phyloP scores from a whole-genome alignment of 2,113 vertebrate genomes.

The Chauna torquata region DNA sequence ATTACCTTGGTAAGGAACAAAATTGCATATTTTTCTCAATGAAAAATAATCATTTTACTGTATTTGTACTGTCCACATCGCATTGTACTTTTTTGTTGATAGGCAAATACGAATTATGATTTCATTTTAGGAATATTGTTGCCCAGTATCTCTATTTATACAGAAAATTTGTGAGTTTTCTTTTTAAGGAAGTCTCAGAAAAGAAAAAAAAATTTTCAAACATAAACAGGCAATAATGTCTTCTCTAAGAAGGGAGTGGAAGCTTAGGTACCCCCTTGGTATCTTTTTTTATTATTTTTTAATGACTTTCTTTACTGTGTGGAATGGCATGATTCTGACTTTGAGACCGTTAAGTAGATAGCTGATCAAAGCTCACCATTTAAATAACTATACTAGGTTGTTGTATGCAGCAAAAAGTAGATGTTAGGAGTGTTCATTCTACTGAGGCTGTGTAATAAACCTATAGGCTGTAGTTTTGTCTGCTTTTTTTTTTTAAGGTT shows the following conservation, averaged over 20 bases:
- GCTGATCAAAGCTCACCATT: not conserved
- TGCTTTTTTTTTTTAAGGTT: not conserved
- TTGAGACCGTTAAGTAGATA: not conserved
- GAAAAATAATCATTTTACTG: not conserved
- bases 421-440: not conserved
- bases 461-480: not conserved
- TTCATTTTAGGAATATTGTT: not conserved
- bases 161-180: not conserved
- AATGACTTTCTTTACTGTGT: not conserved
- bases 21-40: not conserved
- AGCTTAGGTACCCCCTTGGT: not conserved
- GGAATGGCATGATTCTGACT: not conserved
- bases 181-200: not conserved
- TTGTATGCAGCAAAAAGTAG: not conserved
- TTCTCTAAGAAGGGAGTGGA: not conserved
- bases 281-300: not conserved
- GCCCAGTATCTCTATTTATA: not conserved
- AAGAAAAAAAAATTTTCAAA: not conserved
- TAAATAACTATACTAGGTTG: not conserved
- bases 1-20: conserved; percentile 90
- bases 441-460: not conserved
- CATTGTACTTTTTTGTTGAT: not conserved
- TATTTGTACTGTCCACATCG: not conserved
- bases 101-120: not conserved
- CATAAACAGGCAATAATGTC: not conserved